Conservation (phyloP, 2,113 vertebrate species). For the Lota lota region DNA sequence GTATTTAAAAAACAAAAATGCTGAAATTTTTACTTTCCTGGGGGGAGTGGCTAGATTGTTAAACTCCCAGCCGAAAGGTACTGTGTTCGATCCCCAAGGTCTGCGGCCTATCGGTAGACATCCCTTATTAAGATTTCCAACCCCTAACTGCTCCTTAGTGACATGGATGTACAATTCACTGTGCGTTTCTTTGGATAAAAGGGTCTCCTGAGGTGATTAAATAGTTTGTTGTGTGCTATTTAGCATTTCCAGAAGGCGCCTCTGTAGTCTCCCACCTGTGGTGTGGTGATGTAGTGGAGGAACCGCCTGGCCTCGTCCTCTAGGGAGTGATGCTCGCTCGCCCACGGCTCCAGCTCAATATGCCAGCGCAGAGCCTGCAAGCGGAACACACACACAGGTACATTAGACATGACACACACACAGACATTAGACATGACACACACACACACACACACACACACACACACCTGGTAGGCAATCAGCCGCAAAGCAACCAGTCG, state of each 20-base stretch:
- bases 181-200: not conserved
- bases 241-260: not conserved
- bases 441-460: not conserved
- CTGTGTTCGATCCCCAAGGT: no score
- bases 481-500: no score
- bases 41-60: no score
- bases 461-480: not conserved
- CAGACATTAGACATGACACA: not conserved
- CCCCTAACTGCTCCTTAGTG: not conserved
- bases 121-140: not conserved
- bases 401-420: not conserved
- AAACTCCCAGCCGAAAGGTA: no score
- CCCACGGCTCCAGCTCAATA: slow-evolving; percentile 88
- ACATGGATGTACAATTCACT: no score
- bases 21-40: no score
- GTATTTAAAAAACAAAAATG: no score
- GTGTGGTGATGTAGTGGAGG: slow-evolving; percentile 85
- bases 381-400: slow-evolving; percentile 14
- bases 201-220: not conserved
- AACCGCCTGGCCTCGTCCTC: slow-evolving; percentile 86
- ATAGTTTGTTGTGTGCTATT: not conserved
- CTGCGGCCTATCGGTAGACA: not conserved
- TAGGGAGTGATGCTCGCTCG: slow-evolving; percentile 77
- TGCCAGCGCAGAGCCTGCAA: slow-evolving; percentile 83
- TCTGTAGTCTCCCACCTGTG: slow-evolving; percentile 74